Percentiles rank a stretch among this genome's conserved stretches.
These are phyloP conservation scores for Sylvietta virens DNA, from an alignment of 2,113 vertebrate species.

Conservation along the genomic window DNA sequence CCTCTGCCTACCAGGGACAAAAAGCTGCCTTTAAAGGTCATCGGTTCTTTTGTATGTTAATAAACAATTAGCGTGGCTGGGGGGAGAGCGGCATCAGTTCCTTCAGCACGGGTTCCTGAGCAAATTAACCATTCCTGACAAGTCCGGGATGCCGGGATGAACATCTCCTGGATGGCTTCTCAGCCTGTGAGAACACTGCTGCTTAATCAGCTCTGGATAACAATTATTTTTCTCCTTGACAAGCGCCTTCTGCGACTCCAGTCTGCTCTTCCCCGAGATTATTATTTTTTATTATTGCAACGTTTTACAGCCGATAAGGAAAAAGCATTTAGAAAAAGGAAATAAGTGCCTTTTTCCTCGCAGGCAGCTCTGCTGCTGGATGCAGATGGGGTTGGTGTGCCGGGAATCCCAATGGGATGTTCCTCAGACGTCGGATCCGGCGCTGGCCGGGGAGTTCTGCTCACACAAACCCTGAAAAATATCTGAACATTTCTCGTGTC, in stretches of 20 bases:
- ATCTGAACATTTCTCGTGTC: background rate
- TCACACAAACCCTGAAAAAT: background rate
- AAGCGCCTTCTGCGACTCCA: conserved; percentile 15
- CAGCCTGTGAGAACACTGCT: background rate
- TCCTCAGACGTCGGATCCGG: background rate
- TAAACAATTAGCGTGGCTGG: conserved; percentile 54
- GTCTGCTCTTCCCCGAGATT: background rate
- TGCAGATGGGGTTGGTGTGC: background rate
- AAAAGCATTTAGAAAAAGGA: background rate
- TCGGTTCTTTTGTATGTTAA: conserved; percentile 54
- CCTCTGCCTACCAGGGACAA: conserved; percentile 30
- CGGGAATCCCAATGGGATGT: background rate
- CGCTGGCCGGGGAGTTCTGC: background rate
- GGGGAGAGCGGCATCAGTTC: background rate
- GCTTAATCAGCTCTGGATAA: conserved; percentile 49
- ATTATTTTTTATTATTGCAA: conserved; percentile 1
- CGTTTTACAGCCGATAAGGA: conserved; percentile 22
- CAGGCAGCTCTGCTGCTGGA: conserved; percentile 19
- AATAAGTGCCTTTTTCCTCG: background rate
- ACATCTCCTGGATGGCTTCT: background rate
- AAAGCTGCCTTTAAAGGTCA: conserved; percentile 45
- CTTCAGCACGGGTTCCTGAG: background rate
- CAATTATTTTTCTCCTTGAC: conserved; percentile 50
- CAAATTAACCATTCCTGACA: conserved; percentile 17
- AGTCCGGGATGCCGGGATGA: background rate